These are phyloP conservation scores for Pterois miles DNA, from an alignment of 2,797 vertebrate species.

Conservation along the genomic window DNA sequence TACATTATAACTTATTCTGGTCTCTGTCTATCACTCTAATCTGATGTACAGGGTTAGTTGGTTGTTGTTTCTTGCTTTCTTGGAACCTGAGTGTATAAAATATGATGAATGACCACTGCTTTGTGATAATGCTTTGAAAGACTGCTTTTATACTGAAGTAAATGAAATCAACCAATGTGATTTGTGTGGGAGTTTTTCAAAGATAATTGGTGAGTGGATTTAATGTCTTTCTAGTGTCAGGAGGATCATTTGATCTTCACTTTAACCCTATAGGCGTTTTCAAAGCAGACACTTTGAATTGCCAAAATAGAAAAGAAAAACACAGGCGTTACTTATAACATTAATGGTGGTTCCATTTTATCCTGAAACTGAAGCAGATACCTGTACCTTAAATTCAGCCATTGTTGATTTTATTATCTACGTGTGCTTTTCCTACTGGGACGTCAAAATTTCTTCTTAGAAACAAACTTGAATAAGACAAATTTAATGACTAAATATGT, in stretches of 20 bases:
- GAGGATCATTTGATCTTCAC: slow-evolving; percentile 5
- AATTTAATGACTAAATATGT: background rate
- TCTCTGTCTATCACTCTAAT: background rate
- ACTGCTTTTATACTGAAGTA: slow-evolving; percentile 1
- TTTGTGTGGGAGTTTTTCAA: slow-evolving; percentile 19
- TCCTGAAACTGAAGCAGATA: background rate
- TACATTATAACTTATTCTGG: background rate
- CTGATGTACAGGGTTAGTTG: background rate
- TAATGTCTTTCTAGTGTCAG: background rate
- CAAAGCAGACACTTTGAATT: no score
- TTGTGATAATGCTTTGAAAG: background rate
- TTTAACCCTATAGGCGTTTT: background rate
- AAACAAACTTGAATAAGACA: background rate
- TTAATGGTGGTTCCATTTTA: background rate
- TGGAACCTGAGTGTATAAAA: background rate
- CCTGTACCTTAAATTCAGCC: background rate
- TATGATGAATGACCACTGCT: background rate
- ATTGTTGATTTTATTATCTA: background rate
- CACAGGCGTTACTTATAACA: background rate
- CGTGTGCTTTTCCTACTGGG: background rate
- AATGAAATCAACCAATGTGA: slow-evolving; percentile 13
- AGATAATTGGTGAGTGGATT: slow-evolving; percentile 5
- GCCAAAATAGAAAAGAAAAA: no score
- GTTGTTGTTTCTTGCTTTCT: background rate
- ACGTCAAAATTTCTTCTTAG: background rate